phyloP scores from a whole-genome alignment of 2,797 vertebrate genomes.

The Crossoptilon crossoptilon region DNA sequence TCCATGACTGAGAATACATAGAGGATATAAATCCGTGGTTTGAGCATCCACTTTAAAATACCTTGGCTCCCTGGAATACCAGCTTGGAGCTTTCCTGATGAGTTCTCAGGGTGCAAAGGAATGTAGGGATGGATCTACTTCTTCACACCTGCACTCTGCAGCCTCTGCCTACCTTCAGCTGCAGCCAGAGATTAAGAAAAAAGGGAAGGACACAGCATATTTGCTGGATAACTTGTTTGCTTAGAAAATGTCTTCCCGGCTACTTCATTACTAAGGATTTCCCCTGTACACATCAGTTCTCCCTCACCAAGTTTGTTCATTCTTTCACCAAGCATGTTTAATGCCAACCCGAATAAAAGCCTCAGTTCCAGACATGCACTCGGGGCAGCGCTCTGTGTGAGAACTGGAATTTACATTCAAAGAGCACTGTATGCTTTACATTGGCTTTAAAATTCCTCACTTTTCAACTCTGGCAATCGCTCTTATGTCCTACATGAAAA shows the following conservation, averaged over 20 bases:
- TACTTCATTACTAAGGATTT: not conserved
- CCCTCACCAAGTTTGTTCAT: not conserved
- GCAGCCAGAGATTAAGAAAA: not conserved
- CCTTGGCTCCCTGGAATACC: conserved; percentile 27
- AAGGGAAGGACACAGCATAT: not conserved
- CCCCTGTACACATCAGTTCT: not conserved
- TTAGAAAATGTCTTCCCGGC: not conserved
- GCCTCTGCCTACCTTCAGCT: not conserved
- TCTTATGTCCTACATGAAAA: not conserved
- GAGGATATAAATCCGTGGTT: conserved; percentile 47
- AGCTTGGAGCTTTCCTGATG: conserved; percentile 42
- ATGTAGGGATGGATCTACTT: not conserved
- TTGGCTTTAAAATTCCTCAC: not conserved
- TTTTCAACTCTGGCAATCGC: not conserved
- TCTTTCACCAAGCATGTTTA: not conserved
- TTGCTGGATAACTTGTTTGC: not conserved
- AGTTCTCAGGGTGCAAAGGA: not conserved
- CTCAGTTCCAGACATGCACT: not conserved
- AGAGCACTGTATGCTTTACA: not conserved
- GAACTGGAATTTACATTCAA: not conserved
- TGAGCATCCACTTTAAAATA: conserved; percentile 53
- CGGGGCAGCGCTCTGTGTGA: not conserved
- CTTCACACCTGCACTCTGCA: conserved; percentile 18
- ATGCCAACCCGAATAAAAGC: rapidly evolving
- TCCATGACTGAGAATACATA: conserved; percentile 40